Conservation (phyloP, 2,113 vertebrate genomes). For the Lepus timidus region DNA sequence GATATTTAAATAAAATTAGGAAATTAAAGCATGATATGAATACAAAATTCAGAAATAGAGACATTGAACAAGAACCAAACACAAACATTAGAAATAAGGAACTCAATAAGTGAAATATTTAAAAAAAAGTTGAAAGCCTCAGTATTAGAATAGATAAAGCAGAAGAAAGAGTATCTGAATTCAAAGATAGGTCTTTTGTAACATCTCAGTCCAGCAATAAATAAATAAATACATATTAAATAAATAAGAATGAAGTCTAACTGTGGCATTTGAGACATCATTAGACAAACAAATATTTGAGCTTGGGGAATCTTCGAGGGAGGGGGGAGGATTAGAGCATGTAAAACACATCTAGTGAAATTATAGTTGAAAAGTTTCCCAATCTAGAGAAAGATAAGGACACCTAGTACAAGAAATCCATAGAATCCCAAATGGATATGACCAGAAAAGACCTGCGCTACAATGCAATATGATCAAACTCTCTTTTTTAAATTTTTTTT, state of each 20-base stretch:
- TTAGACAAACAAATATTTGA: too few species aligned
- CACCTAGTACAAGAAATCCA: not conserved
- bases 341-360: not conserved
- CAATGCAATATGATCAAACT: too few species aligned
- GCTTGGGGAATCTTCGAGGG: not conserved
- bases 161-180: not conserved
- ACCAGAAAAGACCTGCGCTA: not conserved
- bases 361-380: not conserved
- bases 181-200: not conserved
- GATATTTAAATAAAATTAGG: too few species aligned
- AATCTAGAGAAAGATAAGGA: not conserved
- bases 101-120: not conserved
- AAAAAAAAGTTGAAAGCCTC: not conserved
- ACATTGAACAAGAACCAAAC: not conserved
- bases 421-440: not conserved
- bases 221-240: not conserved
- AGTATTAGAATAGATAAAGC: too few species aligned
- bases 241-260: not conserved
- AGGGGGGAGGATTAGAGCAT: not conserved
- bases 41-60: not conserved
- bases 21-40: too few species aligned
- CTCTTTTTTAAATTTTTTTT: too few species aligned
- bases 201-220: not conserved
- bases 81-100: not conserved
- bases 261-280: not conserved